These are phyloP conservation scores for Eucera pruinosa DNA, from an alignment of 2,888 invertebrate genomes.

Conservation along the genomic window DNA sequence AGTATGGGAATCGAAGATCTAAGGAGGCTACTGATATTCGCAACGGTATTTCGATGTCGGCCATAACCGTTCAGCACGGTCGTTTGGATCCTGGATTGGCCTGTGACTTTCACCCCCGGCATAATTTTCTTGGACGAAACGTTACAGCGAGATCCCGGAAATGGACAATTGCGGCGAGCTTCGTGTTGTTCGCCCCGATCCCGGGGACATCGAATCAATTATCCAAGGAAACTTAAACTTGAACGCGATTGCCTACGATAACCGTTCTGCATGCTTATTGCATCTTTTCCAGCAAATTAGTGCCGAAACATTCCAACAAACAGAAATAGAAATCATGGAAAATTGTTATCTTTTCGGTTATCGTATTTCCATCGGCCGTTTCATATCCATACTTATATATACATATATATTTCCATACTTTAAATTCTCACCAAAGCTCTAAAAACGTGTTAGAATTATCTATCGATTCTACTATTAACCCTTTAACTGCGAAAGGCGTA, in stretches of 20 bases:
- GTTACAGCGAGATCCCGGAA: conserved; percentile 58
- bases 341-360: background rate
- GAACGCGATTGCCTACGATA: conserved; percentile 23
- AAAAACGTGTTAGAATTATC: too few species aligned
- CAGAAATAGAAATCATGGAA: background rate
- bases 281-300: conserved; percentile 19
- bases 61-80: conserved; percentile 64
- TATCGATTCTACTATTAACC: too few species aligned
- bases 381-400: too few species aligned
- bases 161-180: conserved; percentile 47
- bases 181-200: conserved; percentile 34
- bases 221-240: conserved; percentile 43
- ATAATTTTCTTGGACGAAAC: conserved; percentile 63
- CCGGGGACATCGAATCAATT: conserved; percentile 53
- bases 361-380: too few species aligned
- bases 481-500: too few species aligned
- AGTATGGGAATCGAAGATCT: conserved; percentile 39
- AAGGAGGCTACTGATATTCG: conserved; percentile 55
- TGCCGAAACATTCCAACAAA: background rate
- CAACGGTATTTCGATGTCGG: conserved; percentile 66
- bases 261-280: conserved; percentile 22
- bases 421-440: too few species aligned
- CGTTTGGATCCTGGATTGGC: conserved; percentile 52
- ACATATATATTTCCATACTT: too few species aligned
- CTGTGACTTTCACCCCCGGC: conserved; percentile 59